Percentiles rank a stretch among this genome's conserved stretches.
Conservation (phyloP, 2,797 vertebrate species). For the Echeneis naucrates region DNA sequence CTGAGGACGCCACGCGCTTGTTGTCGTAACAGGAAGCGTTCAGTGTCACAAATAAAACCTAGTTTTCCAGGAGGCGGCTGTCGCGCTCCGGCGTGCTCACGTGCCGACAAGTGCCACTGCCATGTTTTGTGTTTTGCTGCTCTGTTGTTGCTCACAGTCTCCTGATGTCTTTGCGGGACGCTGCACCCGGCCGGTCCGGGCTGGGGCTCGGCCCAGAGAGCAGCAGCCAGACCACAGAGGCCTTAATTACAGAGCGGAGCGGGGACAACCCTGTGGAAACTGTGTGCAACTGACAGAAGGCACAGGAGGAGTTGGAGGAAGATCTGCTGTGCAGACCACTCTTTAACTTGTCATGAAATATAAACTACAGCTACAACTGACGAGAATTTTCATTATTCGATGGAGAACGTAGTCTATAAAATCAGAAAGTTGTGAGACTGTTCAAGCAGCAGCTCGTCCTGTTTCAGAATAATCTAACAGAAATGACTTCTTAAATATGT, state of each 20-base stretch:
- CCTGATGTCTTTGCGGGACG: conserved; percentile 65
- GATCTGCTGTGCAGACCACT: conserved; percentile 4
- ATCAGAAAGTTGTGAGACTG: conserved; percentile 3
- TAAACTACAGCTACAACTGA: conserved; percentile 4
- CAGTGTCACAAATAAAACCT: conserved; percentile 7
- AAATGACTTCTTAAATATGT: no score
- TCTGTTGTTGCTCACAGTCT: conserved; percentile 44
- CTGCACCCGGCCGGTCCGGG: conserved; percentile 57
- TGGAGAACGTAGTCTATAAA: neutral
- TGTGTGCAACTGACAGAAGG: conserved; percentile 67
- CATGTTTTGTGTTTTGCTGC: conserved; percentile 31
- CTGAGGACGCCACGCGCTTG: neutral
- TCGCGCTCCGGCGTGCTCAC: conserved; percentile 9
- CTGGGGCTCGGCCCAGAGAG: conserved; percentile 51
- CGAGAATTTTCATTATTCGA: neutral
- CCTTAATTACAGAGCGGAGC: conserved; percentile 77
- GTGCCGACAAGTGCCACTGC: conserved; percentile 18
- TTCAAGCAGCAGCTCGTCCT: no score
- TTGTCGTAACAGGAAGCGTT: conserved; percentile 2
- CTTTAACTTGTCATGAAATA: conserved; percentile 12
- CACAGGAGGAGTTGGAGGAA: conserved; percentile 40
- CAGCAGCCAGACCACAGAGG: conserved; percentile 73
- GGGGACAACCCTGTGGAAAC: conserved; percentile 78
- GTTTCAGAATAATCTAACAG: no score
- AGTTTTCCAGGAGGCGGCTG: neutral